These are phyloP conservation scores for Lithophane ornitopus DNA, from an alignment of 2,888 invertebrate species.

Conservation along the genomic window DNA sequence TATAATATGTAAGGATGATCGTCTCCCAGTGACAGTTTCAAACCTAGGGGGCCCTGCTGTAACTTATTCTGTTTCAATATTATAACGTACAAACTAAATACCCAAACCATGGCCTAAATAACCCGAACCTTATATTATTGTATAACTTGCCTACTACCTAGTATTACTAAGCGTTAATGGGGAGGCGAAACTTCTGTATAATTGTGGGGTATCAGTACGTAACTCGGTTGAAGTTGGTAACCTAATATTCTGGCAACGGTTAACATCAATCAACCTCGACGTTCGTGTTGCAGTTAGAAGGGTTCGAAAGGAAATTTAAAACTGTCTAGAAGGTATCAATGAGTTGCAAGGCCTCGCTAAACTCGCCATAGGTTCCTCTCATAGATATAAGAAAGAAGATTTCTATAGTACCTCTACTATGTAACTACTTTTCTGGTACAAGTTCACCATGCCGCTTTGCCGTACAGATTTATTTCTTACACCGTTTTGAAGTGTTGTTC, in stretches of 20 bases:
- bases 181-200: constrained; percentile 55
- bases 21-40: background rate
- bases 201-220: constrained; percentile 63
- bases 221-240: constrained; percentile 67
- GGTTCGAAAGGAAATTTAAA: background rate
- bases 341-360: background rate
- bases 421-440: background rate
- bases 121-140: constrained; percentile 1
- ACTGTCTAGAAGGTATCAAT: background rate
- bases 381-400: too few species aligned
- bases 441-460: too few species aligned
- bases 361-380: background rate
- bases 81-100: background rate
- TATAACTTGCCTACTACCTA: constrained; percentile 31
- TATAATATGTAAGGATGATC: too few species aligned
- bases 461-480: background rate
- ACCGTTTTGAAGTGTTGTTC: background rate
- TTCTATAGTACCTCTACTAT: too few species aligned
- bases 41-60: background rate
- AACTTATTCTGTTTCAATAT: background rate
- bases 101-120: constrained; percentile 13
- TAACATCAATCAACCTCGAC: constrained; percentile 70
- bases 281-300: constrained; percentile 48
- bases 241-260: constrained; percentile 69
- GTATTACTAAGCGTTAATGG: constrained; percentile 38